Conservation (phyloP, 1,140 invertebrate genomes). For the Plodia interpunctella region DNA sequence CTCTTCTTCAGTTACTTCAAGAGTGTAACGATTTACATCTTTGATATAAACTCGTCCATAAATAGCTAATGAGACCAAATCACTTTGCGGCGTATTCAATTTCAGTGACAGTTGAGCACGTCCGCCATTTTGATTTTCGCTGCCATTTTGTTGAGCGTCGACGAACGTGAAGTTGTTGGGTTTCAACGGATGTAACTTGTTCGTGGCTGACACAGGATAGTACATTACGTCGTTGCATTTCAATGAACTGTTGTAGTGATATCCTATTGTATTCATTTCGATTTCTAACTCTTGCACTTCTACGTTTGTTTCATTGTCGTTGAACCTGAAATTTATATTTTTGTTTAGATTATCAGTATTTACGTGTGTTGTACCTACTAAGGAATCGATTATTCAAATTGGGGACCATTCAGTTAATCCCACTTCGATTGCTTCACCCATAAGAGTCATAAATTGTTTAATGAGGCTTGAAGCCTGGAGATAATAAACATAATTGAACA, state of each 20-base stretch:
- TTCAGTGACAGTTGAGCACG: constrained; percentile 1
- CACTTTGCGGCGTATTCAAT: constrained; percentile 14
- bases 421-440: too few relatives aligned
- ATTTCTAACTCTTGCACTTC: constrained; percentile 52
- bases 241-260: constrained; percentile 43
- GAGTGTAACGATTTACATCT: constrained; percentile 23
- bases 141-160: constrained; percentile 14
- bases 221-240: constrained; percentile 50
- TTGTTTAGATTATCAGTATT: not conserved
- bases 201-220: constrained; percentile 41
- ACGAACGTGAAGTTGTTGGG: constrained; percentile 40
- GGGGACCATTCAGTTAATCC: too few relatives aligned
- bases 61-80: constrained; percentile 20
- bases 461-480: too few relatives aligned
- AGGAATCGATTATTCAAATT: too few relatives aligned
- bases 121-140: constrained; percentile 9
- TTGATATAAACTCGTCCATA: constrained; percentile 20
- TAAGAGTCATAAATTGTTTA: too few relatives aligned
- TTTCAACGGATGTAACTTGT: constrained; percentile 50
- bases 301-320: constrained; percentile 25
- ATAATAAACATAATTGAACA: too few relatives aligned
- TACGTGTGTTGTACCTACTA: too few relatives aligned
- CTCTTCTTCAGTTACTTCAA: constrained; percentile 30
- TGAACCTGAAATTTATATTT: constrained; percentile 40
- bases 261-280: constrained; percentile 42